Base-by-base conservation (phyloP, 1,140 invertebrate species). In the Varroa destructor region DNA sequence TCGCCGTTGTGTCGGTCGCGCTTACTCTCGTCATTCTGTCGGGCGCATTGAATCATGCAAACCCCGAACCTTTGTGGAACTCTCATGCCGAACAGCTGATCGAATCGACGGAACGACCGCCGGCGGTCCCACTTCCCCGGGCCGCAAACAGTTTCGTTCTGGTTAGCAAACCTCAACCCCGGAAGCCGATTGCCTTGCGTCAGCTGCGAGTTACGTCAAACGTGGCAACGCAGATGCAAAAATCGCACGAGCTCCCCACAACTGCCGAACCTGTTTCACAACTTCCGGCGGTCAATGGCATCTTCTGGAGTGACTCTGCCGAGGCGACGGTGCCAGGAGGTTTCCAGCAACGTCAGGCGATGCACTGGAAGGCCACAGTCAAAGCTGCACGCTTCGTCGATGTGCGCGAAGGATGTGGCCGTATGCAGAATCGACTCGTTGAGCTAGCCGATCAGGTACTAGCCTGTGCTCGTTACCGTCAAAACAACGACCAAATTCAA, bases 401-500 rank as follows among this genome's bases (percentile, higher is more conserved):
- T 73, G 82, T 91, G 75, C 85, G 89, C 76, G 81, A 84, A 25
- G 90, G 89, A 0, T 92, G 90, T 77, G 90, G 90, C 0, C 82
- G 89, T 56, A 91, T 91, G 89, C 89, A 91, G 77, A 92, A 92
- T 78, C 82, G 90, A 6, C 77, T 90, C 43, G 79, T 90, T 0
- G 87, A 86, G 0, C 88, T 91, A 75, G 83, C 84, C 71, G 88
- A 89, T 78, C 88, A 88, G 0, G 82, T 84, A 8, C 77, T 72
- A 64, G 77, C 89, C 5, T 93, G 90, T 77, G 88, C 88, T 0
- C 81, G 89, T 43, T 91, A 92, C 78, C 83, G 90, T 57, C 87
- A 90, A 74, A 93, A 93, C 76, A 88, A 87, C 37, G 89, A 93
- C 77, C 89, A 92, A 79, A 91, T 93, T 57, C 89, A 91, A 80